These are phyloP conservation scores for Aporophyla lueneburgensis DNA, from an alignment of 2,888 invertebrate genomes.

Conservation along the genomic window DNA sequence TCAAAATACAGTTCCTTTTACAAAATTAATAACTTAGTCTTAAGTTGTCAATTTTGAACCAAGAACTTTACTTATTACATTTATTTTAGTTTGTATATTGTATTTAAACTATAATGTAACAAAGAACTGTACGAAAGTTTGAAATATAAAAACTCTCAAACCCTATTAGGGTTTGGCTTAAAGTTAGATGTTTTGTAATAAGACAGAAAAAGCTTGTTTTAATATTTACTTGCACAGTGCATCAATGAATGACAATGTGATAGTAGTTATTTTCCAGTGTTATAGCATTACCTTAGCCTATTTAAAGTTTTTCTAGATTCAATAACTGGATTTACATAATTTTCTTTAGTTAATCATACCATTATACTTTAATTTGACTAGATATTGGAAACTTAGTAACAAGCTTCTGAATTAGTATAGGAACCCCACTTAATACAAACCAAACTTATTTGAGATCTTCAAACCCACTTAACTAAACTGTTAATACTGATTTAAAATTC, in stretches of 20 bases:
- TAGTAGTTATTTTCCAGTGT: constrained; percentile 1
- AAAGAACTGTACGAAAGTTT: too few species aligned
- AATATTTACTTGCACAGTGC: constrained; percentile 37
- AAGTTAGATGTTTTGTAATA: too few species aligned
- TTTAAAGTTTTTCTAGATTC: background rate
- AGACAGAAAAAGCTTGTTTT: background rate
- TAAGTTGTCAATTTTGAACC: too few species aligned
- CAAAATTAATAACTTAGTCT: too few species aligned
- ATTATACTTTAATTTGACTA: constrained; percentile 3
- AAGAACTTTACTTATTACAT: too few species aligned
- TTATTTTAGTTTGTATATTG: too few species aligned
- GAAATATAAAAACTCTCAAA: too few species aligned
- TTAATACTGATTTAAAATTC: constrained; percentile 31
- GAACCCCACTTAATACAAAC: background rate
- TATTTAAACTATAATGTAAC: too few species aligned
- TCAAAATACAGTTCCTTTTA: too few species aligned
- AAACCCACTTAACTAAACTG: background rate
- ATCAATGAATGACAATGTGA: background rate
- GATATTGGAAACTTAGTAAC: background rate
- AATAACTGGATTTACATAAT: background rate
- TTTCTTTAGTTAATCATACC: background rate
- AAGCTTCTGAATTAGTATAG: background rate
- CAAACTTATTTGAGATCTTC: constrained; percentile 12
- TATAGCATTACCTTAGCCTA: constrained; percentile 6
- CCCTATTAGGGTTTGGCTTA: too few species aligned